A percentile compares a stretch with the other conserved stretches of the same genome.
Evolutionary conservation across 1,140 invertebrate genomes (phyloP).

Genomic region (Plectus sambesii): DNA sequence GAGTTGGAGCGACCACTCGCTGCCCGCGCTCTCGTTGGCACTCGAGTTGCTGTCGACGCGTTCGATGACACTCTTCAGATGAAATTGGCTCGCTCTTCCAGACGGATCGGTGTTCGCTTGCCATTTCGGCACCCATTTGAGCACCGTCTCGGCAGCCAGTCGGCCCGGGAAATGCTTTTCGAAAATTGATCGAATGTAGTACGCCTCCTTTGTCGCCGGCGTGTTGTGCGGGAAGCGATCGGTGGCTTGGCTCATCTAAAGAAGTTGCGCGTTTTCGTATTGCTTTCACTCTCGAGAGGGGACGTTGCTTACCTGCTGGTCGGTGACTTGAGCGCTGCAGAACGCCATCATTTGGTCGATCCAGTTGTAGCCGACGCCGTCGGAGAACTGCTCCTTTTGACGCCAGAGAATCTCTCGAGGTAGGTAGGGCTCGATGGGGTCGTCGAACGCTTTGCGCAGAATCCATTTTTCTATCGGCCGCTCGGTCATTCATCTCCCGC

Average conservation of each 20-base stretch:
- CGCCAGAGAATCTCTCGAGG: constrained; percentile 42
- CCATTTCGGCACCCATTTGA: constrained; percentile 44
- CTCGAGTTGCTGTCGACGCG: too few species aligned
- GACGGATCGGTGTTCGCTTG: constrained; percentile 40
- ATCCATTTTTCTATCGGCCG: constrained; percentile 37
- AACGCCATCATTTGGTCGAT: constrained; percentile 39
- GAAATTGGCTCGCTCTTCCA: constrained; percentile 28
- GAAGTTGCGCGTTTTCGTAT: constrained; percentile 8
- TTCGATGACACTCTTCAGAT: too few species aligned
- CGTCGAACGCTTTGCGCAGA: constrained; percentile 40
- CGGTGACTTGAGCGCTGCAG: constrained; percentile 31
- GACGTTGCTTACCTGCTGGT: constrained; percentile 30
- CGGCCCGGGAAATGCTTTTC: constrained; percentile 37
- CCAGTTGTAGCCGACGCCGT: constrained; percentile 44
- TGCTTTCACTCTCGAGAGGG: constrained; percentile 16
- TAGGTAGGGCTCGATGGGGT: constrained; percentile 36
- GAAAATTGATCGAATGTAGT: constrained; percentile 38
- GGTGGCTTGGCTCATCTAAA: constrained; percentile 31
- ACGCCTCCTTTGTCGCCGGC: constrained; percentile 42
- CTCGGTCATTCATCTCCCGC: constrained; percentile 28
- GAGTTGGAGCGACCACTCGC: too few species aligned
- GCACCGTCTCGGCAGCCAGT: constrained; percentile 36
- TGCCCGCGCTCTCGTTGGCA: too few species aligned
- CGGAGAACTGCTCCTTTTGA: constrained; percentile 45
- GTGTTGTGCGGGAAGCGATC: constrained; percentile 37